Evolutionary conservation across 1,140 invertebrate species (phyloP).

Genomic region (Trichonephila inaurata): DNA sequence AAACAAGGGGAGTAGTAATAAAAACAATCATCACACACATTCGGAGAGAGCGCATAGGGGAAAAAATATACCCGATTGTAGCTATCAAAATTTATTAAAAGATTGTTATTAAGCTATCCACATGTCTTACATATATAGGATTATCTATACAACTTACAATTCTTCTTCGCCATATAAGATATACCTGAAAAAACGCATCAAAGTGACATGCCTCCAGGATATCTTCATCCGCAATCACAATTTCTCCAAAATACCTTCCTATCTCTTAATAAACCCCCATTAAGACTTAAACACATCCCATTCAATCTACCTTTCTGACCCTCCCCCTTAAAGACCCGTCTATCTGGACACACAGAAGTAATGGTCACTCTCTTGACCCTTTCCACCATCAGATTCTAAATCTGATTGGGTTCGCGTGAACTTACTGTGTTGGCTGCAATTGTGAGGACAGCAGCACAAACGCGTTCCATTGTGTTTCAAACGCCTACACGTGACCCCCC

Average conservation of each 20-base stretch:
- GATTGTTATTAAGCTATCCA: too few relatives aligned
- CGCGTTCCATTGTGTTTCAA: constrained; percentile 2
- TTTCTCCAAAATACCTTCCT: background rate
- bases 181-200: too few relatives aligned
- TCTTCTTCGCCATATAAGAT: too few relatives aligned
- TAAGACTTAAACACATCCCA: background rate
- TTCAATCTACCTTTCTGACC: background rate
- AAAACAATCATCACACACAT: too few relatives aligned
- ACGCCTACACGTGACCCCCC: background rate
- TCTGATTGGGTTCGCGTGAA: constrained; percentile 19
- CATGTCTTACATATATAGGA: too few relatives aligned
- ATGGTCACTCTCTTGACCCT: constrained; percentile 4
- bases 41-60: too few relatives aligned
- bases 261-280: background rate
- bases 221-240: background rate
- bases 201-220: too few relatives aligned
- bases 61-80: too few relatives aligned
- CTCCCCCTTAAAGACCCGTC: background rate
- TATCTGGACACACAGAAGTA: background rate
- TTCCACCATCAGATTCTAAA: background rate
- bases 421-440: background rate
- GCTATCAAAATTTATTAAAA: too few relatives aligned
- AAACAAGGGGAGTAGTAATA: too few relatives aligned
- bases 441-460: background rate
- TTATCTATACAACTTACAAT: too few relatives aligned